Evolutionary conservation across 2,888 invertebrate genomes (phyloP).

Genomic region (Athalia rosae): DNA sequence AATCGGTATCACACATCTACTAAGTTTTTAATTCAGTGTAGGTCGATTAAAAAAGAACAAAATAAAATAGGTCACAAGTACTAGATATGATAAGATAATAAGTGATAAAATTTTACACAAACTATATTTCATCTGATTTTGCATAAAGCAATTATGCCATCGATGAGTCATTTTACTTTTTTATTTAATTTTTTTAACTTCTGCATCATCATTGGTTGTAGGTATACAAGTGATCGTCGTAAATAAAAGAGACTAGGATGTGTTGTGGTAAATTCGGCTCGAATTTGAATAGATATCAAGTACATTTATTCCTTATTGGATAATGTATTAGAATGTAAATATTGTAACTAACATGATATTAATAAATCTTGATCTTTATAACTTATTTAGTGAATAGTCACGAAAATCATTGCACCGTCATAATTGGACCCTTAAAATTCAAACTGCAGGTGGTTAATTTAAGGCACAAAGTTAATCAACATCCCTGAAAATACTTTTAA

Average conservation of each 20-base stretch:
- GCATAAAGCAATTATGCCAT: too few species aligned
- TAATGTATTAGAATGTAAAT: slow-evolving; percentile 44
- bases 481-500: slow-evolving; percentile 2
- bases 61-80: not conserved
- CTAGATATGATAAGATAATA: not conserved
- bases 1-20: slow-evolving; percentile 4
- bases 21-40: not conserved
- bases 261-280: slow-evolving; percentile 12
- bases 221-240: slow-evolving; percentile 5
- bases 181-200: not conserved
- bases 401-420: not conserved
- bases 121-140: too few species aligned
- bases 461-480: slow-evolving; percentile 9
- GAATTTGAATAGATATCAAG: slow-evolving; percentile 21
- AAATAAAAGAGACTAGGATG: slow-evolving; percentile 1
- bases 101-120: not conserved
- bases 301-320: slow-evolving; percentile 2
- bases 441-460: not conserved
- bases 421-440: slow-evolving; percentile 29
- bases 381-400: slow-evolving; percentile 36
- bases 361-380: slow-evolving; percentile 39
- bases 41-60: not conserved
- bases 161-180: too few species aligned
- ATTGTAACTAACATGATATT: slow-evolving; percentile 38
- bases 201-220: not conserved